Evolutionary conservation across 1,140 invertebrate genomes (phyloP).

Genomic region (Protaetia brevitarsis): DNA sequence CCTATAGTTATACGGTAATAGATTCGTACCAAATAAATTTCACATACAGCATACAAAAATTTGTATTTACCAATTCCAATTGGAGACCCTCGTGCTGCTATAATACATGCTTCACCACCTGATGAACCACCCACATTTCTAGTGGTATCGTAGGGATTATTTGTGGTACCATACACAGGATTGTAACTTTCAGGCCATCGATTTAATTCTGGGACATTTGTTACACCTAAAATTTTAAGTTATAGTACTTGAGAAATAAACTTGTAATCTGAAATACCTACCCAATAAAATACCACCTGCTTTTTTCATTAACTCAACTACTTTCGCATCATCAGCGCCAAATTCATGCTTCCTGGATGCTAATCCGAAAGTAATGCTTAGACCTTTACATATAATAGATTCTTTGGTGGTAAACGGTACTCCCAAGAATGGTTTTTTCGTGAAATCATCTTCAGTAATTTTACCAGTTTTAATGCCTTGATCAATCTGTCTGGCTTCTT

Average conservation of each 20-base stretch:
- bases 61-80: constrained; percentile 1
- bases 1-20: too few species aligned
- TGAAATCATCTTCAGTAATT: constrained; percentile 56
- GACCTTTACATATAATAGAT: constrained; percentile 56
- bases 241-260: too few species aligned
- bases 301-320: constrained; percentile 67
- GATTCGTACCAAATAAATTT: too few species aligned
- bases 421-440: constrained; percentile 66
- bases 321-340: constrained; percentile 72
- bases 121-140: constrained; percentile 81
- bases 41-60: background rate
- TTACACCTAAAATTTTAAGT: constrained; percentile 22
- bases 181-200: constrained; percentile 84
- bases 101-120: constrained; percentile 71
- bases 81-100: constrained; percentile 54
- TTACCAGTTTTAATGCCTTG: constrained; percentile 56
- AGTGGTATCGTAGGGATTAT: constrained; percentile 85
- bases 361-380: constrained; percentile 67
- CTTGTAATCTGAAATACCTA: background rate
- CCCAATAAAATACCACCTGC: constrained; percentile 72
- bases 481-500: constrained; percentile 75
- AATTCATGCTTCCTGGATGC: constrained; percentile 53
- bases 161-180: constrained; percentile 84
- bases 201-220: constrained; percentile 61
- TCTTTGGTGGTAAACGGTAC: constrained; percentile 78